A percentile compares a stretch with the other conserved stretches of the same genome.
Evolutionary conservation across 2,797 vertebrate genomes (phyloP).

Genomic region (Atherinosoma microstoma): DNA sequence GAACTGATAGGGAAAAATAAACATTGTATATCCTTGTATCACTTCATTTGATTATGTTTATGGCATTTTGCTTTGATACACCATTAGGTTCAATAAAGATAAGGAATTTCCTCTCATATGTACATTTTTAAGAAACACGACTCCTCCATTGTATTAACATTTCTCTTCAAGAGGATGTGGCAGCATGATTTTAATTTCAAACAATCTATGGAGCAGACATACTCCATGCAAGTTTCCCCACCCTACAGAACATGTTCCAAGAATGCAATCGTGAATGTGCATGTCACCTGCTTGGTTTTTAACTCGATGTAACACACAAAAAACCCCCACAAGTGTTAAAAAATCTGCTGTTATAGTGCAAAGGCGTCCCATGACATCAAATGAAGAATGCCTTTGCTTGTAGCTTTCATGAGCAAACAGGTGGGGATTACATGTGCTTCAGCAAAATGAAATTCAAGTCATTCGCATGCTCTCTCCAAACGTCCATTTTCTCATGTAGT

Average conservation of each 20-base stretch:
- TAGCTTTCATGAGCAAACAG: background rate
- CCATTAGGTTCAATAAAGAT: background rate
- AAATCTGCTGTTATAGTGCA: background rate
- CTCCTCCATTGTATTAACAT: background rate
- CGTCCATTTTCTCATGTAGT: background rate
- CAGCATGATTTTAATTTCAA: background rate
- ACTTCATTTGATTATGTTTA: background rate
- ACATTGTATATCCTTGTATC: background rate
- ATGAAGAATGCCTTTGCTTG: background rate
- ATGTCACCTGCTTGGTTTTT: background rate
- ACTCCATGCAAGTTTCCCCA: background rate
- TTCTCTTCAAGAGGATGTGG: constrained; percentile 19
- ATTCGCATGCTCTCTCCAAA: background rate
- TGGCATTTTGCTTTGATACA: background rate
- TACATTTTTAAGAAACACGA: too few relatives aligned
- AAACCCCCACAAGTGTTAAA: background rate
- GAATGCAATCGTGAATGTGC: background rate
- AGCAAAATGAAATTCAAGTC: background rate
- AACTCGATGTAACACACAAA: background rate
- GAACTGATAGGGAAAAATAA: background rate
- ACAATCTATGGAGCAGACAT: background rate
- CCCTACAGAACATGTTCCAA: background rate
- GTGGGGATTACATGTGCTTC: background rate
- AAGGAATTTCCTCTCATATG: background rate
- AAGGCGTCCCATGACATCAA: background rate